Evolutionary conservation across 1,140 invertebrate species (phyloP), one percentile per base, ranked within the genome.

Genomic region (Cryptotermes secundus): DNA sequence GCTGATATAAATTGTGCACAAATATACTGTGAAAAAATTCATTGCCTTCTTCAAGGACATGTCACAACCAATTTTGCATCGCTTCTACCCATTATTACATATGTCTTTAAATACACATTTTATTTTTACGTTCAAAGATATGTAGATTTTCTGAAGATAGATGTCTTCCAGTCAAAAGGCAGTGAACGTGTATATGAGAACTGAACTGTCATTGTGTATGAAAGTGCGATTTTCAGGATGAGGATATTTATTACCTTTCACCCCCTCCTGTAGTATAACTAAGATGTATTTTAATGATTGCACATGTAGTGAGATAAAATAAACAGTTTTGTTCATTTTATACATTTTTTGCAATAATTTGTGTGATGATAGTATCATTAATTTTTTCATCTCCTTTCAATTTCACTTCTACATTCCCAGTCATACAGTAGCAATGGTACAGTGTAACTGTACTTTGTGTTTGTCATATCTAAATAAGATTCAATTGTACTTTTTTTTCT

Each of bases 91-190:
- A 22, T 49, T 49, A 19, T 49, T 22, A 49, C 45, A 49, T 49
- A 49, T 49, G 16, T 49, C 19, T 49, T 49, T 49, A 49, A 49
- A 22, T 49, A 19, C 19, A 22, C 45, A 49, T 16, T 49, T 22
- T 49, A 19, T 22, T 16, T 49, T 49, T 9, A 22, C 45, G 12
- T 49, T 1, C 45, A 49, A 19, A 49, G 14, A 49, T 49, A 3
- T 49, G 9, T 19, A 72, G 59, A 10, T 72, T 72, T 72, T 72
- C 26, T 31, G 59, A 72, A 72, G 59, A 72, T 72, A 72, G 59
- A 72, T 72, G 59, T 72, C 59, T 72, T 72, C 59, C 59, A 72
- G 59, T 72, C 6, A 10, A n/a, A 72, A 72, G n/a, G 59, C 59
- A n/a, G n/a, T 31, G 59, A 72, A n/a, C 59, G 31, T 72, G 26